These are phyloP conservation scores for Gambelia wislizenii DNA, from an alignment of 2,797 vertebrate species.

Conservation along the genomic window DNA sequence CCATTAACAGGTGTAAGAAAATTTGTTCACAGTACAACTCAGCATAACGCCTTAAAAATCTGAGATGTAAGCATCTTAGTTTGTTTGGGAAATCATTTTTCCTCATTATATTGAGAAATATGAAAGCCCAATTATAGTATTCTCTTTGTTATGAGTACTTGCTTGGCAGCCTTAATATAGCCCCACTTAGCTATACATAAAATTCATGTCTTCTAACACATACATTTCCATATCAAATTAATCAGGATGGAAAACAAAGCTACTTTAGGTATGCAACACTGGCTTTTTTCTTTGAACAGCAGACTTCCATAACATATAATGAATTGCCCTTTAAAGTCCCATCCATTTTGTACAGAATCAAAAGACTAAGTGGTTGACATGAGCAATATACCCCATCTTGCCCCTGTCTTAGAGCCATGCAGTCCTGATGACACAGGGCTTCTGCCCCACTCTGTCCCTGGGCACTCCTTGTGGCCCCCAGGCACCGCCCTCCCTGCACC, in stretches of 20 bases:
- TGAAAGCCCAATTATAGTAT: background rate
- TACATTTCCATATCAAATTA: background rate
- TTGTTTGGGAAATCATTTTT: background rate
- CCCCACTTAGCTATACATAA: background rate
- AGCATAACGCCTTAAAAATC: background rate
- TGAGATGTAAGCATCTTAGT: conserved; percentile 8
- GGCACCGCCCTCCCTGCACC: too few species aligned
- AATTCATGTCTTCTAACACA: background rate
- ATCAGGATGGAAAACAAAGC: background rate
- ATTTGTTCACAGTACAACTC: background rate
- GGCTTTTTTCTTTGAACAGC: background rate
- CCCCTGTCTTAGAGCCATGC: too few species aligned
- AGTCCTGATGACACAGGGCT: too few species aligned
- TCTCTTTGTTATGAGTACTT: background rate
- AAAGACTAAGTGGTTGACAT: too few species aligned
- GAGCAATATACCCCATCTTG: too few species aligned
- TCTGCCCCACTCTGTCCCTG: too few species aligned
- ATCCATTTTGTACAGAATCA: background rate
- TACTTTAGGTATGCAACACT: background rate
- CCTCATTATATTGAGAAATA: background rate
- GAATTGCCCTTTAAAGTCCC: background rate
- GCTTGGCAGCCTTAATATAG: background rate
- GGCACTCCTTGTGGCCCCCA: too few species aligned
- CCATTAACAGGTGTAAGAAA: background rate
- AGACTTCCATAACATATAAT: background rate